Conservation (phyloP, 2,113 vertebrate genomes). For the Lagopus muta region DNA sequence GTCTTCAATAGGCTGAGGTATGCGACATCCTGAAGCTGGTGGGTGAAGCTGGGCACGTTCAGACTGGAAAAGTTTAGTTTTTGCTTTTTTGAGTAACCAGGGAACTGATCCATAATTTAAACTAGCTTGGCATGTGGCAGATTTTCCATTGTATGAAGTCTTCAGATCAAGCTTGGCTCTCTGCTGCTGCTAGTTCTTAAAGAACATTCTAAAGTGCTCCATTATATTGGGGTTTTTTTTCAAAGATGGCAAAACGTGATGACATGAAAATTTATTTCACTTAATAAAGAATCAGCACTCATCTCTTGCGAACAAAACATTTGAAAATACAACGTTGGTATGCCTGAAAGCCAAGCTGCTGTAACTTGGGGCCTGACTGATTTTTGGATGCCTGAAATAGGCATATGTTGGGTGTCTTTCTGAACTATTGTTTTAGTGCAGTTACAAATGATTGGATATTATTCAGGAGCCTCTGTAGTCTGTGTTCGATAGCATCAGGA, state of each 20-base stretch:
- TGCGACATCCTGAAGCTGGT: slow-evolving; percentile 5
- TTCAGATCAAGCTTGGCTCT: slow-evolving; percentile 58
- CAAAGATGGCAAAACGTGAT: slow-evolving; percentile 45
- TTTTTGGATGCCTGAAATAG: slow-evolving; percentile 4
- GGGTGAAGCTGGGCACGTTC: slow-evolving; percentile 28
- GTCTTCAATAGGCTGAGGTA: background rate
- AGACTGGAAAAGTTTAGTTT: slow-evolving; percentile 49
- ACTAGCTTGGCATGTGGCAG: slow-evolving; percentile 54
- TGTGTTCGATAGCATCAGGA: background rate
- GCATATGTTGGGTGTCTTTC: background rate
- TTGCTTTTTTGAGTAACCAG: slow-evolving; percentile 32
- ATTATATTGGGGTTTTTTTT: background rate
- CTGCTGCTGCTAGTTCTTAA: background rate
- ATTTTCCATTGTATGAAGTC: slow-evolving; percentile 59
- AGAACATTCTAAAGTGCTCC: background rate
- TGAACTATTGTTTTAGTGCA: slow-evolving; percentile 4
- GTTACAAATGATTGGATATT: background rate
- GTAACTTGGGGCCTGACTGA: background rate
- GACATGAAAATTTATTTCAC: slow-evolving; percentile 55
- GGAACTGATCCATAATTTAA: slow-evolving; percentile 65
- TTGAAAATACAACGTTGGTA: background rate
- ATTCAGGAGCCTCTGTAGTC: background rate
- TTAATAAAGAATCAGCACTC: slow-evolving; percentile 35
- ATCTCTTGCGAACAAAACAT: background rate
- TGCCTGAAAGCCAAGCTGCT: background rate